Evolutionary conservation across 2,113 vertebrate genomes (phyloP).

Genomic region (Melozone crissalis): DNA sequence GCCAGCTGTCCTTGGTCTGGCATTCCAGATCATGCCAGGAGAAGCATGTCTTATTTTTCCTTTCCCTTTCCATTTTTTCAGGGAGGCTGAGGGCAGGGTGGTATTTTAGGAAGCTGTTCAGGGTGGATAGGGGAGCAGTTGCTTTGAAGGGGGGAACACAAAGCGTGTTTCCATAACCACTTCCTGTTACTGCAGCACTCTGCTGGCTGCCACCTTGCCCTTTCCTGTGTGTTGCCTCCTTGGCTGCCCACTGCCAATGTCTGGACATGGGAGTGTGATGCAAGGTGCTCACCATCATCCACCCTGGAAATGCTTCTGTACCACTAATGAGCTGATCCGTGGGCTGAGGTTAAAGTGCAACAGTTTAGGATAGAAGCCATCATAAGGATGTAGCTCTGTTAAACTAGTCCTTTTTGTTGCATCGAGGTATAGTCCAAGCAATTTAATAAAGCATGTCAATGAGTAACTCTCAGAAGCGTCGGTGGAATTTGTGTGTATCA

Average conservation of each 20-base stretch:
- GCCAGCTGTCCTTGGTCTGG: background rate
- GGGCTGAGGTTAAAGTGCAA: background rate
- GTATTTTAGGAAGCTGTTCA: background rate
- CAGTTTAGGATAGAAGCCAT: background rate
- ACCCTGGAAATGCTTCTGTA: background rate
- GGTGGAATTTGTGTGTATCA: constrained; percentile 42
- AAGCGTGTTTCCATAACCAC: background rate
- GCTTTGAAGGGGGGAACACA: fast-evolving
- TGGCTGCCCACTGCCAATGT: background rate
- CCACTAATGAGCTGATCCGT: fast-evolving
- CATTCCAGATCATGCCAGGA: background rate
- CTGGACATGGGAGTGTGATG: background rate
- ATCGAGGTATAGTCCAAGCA: background rate
- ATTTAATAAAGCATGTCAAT: constrained; percentile 64
- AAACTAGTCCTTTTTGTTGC: background rate
- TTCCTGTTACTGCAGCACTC: background rate
- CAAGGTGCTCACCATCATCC: background rate
- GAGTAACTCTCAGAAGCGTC: constrained; percentile 54
- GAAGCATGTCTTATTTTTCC: background rate
- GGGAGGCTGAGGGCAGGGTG: background rate
- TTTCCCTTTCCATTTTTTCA: background rate
- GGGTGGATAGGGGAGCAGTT: background rate
- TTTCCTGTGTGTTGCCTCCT: background rate
- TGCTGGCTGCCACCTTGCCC: background rate
- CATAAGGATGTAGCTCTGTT: background rate